Conservation (phyloP, 2,797 vertebrate genomes). For the Centroberyx gerrardi region DNA sequence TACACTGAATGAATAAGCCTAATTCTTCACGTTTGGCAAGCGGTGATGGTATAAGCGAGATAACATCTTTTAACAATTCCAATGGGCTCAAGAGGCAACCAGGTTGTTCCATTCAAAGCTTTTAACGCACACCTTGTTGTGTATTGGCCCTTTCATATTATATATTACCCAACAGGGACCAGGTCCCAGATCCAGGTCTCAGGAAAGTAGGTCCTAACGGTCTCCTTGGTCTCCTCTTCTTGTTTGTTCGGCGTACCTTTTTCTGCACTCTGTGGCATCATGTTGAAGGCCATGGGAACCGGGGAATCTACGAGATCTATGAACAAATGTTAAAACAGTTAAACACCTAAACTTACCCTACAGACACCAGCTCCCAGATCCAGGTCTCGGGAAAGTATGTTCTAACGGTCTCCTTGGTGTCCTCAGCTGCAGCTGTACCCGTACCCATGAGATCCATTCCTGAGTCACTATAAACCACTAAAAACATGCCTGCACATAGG, state of each 20-base stretch:
- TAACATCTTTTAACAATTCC: no score
- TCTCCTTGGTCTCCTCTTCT: slow-evolving; percentile 40
- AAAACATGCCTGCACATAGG: background rate
- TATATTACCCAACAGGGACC: slow-evolving; percentile 84
- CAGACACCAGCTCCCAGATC: slow-evolving; percentile 65
- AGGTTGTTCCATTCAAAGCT: background rate
- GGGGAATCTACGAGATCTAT: slow-evolving; percentile 21
- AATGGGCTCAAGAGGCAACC: background rate
- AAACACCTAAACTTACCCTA: slow-evolving; percentile 51
- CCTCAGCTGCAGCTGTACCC: background rate
- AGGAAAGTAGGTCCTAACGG: slow-evolving; percentile 81
- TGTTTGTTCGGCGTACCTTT: accelerated
- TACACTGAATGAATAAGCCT: background rate
- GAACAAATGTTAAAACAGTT: slow-evolving; percentile 16
- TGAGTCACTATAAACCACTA: no score
- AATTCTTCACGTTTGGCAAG: no score
- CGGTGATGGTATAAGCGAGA: no score
- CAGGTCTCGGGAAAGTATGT: slow-evolving; percentile 64
- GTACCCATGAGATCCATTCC: no score
- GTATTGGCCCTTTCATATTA: background rate
- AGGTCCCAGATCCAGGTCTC: slow-evolving; percentile 91
- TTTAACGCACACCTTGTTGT: background rate
- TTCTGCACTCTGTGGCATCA: slow-evolving; percentile 4
- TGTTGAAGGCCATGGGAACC: slow-evolving; percentile 56
- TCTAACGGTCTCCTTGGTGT: slow-evolving; percentile 48